phyloP scores from a whole-genome alignment of 2,888 invertebrate species.

The Agonopterix alstromeriana region DNA sequence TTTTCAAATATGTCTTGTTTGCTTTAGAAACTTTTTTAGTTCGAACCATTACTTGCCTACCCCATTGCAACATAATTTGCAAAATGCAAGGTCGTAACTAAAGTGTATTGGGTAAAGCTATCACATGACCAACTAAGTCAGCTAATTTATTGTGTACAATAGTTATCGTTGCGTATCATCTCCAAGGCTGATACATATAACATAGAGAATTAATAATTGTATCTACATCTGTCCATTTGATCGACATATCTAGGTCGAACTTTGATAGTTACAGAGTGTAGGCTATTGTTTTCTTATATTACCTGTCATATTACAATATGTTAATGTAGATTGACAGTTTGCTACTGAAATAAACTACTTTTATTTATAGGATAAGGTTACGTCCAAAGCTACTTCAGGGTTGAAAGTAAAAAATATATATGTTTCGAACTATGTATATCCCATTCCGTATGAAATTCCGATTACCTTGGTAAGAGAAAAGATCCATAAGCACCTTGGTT shows the following conservation, averaged over 20 bases:
- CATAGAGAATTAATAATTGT: slow-evolving; percentile 19
- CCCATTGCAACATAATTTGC: slow-evolving; percentile 4
- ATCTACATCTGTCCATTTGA: slow-evolving; percentile 23
- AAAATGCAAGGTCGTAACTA: slow-evolving; percentile 9
- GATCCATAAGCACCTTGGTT: no score
- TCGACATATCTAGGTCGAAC: slow-evolving; percentile 43
- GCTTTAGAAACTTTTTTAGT: not conserved
- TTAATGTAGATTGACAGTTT: no score
- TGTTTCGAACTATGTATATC: no score
- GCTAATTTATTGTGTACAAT: slow-evolving; percentile 17
- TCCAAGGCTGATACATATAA: slow-evolving; percentile 30
- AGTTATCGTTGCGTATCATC: slow-evolving; percentile 39
- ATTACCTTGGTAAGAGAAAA: no score
- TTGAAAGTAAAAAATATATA: no score
- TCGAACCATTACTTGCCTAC: not conserved
- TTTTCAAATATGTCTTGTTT: not conserved
- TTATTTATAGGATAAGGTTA: no score
- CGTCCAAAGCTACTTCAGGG: no score
- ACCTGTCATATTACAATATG: slow-evolving; percentile 15
- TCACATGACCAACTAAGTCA: slow-evolving; percentile 8
- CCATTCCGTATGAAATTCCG: no score
- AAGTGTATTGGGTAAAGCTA: slow-evolving; percentile 9
- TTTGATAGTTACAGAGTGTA: slow-evolving; percentile 15
- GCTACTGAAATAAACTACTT: no score
- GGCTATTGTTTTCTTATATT: slow-evolving; percentile 37